Evolutionary conservation across 2,888 invertebrate genomes (phyloP).

Genomic region (Cheilosia variabilis): DNA sequence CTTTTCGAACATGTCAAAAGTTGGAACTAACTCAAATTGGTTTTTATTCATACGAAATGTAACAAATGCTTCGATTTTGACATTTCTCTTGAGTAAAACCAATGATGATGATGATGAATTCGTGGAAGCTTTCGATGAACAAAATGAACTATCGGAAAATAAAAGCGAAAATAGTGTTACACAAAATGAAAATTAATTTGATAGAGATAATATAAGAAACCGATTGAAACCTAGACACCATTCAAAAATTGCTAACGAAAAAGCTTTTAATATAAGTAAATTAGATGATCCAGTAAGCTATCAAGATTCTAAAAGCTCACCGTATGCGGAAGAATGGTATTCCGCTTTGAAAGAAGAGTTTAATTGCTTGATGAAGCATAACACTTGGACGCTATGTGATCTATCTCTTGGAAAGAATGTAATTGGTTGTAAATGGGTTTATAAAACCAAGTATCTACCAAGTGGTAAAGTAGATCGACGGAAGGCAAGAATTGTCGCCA

Average conservation of each 20-base stretch:
- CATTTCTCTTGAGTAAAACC: no score
- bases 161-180: neutral
- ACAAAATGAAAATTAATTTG: conserved; percentile 1
- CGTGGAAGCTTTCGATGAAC: conserved; percentile 9
- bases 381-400: conserved; percentile 66
- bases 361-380: conserved; percentile 71
- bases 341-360: conserved; percentile 76
- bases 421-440: conserved; percentile 42
- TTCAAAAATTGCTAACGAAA: conserved; percentile 11
- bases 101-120: conserved; percentile 21
- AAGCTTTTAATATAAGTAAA: conserved; percentile 2
- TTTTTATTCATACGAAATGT: no score
- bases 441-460: conserved; percentile 21
- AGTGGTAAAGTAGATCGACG: conserved; percentile 28
- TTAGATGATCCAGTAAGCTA: conserved; percentile 1
- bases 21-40: no score
- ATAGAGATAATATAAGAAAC: conserved; percentile 5
- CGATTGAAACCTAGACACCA: conserved; percentile 11
- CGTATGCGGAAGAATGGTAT: conserved; percentile 16
- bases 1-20: no score
- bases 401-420: conserved; percentile 27
- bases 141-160: conserved; percentile 5
- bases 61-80: no score
- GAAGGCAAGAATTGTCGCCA: conserved; percentile 36
- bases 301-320: neutral